These are phyloP conservation scores for Plumapathes pennacea DNA, from an alignment of 92 coral and sea anemone species.

Conservation along the genomic window DNA sequence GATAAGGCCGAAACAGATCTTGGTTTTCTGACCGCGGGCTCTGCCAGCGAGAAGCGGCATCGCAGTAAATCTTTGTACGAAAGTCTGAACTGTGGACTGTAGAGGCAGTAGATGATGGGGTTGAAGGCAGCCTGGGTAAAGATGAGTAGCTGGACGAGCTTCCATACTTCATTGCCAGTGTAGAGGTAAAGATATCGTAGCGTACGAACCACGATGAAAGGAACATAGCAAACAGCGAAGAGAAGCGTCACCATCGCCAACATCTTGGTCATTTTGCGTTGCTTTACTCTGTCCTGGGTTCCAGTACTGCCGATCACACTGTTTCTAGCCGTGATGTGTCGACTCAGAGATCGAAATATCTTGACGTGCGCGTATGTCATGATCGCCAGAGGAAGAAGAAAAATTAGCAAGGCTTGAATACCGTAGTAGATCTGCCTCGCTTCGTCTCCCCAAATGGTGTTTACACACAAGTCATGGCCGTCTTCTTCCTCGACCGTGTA, in stretches of 20 bases:
- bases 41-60: constrained; percentile 33
- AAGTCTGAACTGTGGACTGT: constrained; percentile 76
- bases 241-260: constrained; percentile 74
- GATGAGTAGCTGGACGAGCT: constrained; percentile 66
- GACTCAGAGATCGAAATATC: constrained; percentile 57
- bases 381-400: constrained; percentile 62
- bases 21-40: no score
- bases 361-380: constrained; percentile 83
- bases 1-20: no score
- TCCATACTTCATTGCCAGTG: constrained; percentile 66
- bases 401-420: constrained; percentile 67
- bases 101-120: constrained; percentile 80
- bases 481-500: constrained; percentile 41
- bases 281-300: constrained; percentile 29
- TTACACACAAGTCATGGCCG: constrained; percentile 61
- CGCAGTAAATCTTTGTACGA: constrained; percentile 70
- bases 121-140: constrained; percentile 69
- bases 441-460: constrained; percentile 69
- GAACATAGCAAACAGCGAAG: constrained; percentile 78
- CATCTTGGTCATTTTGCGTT: constrained; percentile 83
- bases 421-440: constrained; percentile 77
- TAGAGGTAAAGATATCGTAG: constrained; percentile 62
- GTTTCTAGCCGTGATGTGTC: constrained; percentile 35
- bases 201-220: constrained; percentile 70
- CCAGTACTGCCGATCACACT: constrained; percentile 27